Percentiles rank a stretch among this genome's conserved stretches.
These are phyloP conservation scores for Molossus molossus DNA, from an alignment of 2,797 vertebrate genomes.

Conservation along the genomic window DNA sequence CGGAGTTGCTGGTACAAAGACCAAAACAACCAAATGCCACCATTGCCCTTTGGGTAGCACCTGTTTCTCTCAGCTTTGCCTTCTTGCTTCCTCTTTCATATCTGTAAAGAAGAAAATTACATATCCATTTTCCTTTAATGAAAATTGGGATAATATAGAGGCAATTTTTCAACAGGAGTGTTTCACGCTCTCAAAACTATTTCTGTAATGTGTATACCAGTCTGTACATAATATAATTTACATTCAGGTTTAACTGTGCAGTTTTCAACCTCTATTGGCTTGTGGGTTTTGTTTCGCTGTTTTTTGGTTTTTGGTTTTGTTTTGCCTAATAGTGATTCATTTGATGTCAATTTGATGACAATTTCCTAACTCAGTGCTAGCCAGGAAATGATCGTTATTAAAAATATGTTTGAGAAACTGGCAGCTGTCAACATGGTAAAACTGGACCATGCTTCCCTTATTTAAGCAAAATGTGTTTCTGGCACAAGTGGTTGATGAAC, in stretches of 20 bases:
- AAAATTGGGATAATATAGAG: constrained; percentile 84
- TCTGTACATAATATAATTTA: constrained; percentile 83
- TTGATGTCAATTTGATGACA: constrained; percentile 81
- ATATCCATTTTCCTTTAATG: constrained; percentile 85
- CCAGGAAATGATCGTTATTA: constrained; percentile 79
- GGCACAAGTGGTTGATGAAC: constrained; percentile 24
- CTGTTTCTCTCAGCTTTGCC: constrained; percentile 89
- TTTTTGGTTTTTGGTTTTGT: constrained; percentile 54
- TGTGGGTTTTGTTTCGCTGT: constrained; percentile 20
- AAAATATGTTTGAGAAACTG: constrained; percentile 77
- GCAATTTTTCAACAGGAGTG: constrained; percentile 84
- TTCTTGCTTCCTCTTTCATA: constrained; percentile 88
- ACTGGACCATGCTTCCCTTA: constrained; percentile 87
- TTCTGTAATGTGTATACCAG: constrained; percentile 81
- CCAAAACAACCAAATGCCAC: constrained; percentile 87
- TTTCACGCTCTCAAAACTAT: constrained; percentile 82
- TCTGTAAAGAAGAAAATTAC: constrained; percentile 83
- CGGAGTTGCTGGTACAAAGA: constrained; percentile 89
- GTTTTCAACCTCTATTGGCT: constrained; percentile 76
- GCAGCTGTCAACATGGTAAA: constrained; percentile 85
- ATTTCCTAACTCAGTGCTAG: constrained; percentile 85
- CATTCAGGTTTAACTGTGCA: constrained; percentile 81
- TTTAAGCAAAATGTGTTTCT: constrained; percentile 74
- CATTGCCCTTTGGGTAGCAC: constrained; percentile 85
- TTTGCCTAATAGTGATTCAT: constrained; percentile 81